Conservation (phyloP, 1,140 invertebrate genomes). For the Acromyrmex charruanus region DNA sequence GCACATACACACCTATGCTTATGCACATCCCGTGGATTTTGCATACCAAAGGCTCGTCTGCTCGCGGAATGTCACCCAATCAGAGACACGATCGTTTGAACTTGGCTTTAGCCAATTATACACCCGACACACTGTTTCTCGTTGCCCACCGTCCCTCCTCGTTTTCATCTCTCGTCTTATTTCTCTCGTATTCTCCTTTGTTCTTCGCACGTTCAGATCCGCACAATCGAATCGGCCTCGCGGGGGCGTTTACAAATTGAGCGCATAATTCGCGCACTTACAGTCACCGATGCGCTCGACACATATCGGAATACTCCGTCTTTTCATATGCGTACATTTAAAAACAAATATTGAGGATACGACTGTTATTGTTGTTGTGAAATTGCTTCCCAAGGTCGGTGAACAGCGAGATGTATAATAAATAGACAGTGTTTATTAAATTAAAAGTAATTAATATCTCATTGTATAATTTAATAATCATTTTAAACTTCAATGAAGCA, state of each 20-base stretch:
- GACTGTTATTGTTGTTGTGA: neutral
- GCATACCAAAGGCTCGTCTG: slow-evolving; percentile 69
- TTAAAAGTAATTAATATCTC: slow-evolving; percentile 12
- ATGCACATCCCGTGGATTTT: slow-evolving; percentile 51
- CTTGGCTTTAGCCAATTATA: slow-evolving; percentile 73
- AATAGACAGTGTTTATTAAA: neutral
- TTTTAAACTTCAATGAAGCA: neutral
- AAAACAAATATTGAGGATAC: slow-evolving; percentile 16
- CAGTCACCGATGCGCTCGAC: neutral
- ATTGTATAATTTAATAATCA: neutral
- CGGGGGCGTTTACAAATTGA: slow-evolving; percentile 45
- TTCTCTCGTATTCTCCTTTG: slow-evolving; percentile 6
- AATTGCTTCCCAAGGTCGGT: slow-evolving; percentile 21
- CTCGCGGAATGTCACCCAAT: slow-evolving; percentile 62
- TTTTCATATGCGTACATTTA: neutral
- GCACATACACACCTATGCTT: neutral
- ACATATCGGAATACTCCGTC: neutral
- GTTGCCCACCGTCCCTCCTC: slow-evolving; percentile 4
- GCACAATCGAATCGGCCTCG: slow-evolving; percentile 45
- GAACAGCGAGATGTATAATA: neutral
- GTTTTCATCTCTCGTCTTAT: neutral
- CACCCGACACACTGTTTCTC: slow-evolving; percentile 34
- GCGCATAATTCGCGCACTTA: slow-evolving; percentile 28
- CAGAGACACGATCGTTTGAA: slow-evolving; percentile 69
- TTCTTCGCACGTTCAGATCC: slow-evolving; percentile 25